phyloP scores from a whole-genome alignment of 2,797 vertebrate species.

The Neostethus bicornis region DNA sequence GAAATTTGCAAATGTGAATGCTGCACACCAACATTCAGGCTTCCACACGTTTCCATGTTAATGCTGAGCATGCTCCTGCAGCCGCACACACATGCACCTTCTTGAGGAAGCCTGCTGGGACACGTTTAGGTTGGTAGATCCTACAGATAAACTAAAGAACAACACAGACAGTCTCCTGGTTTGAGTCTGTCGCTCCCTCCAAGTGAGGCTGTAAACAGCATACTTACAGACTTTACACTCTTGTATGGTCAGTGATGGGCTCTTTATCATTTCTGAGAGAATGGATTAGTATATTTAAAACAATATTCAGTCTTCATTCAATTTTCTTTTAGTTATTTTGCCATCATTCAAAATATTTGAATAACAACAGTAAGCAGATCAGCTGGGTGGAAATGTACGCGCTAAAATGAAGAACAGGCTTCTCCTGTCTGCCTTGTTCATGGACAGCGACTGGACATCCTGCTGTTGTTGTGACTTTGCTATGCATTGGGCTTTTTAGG shows the following conservation, averaged over 20 bases:
- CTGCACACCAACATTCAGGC: conserved; percentile 19
- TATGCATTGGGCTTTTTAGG: conserved; percentile 68
- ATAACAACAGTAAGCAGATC: conserved; percentile 12
- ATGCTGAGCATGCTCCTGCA: conserved; percentile 3
- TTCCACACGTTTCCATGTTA: conserved; percentile 20
- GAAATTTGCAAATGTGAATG: conserved; percentile 24
- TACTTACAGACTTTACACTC: conserved; percentile 76
- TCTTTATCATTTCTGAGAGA: conserved; percentile 43
- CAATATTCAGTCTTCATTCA: conserved; percentile 20
- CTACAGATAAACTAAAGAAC: conserved; percentile 56
- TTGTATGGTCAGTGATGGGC: conserved; percentile 59
- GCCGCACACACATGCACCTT: conserved; percentile 8
- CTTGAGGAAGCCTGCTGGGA: conserved; percentile 48
- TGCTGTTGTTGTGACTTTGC: conserved; percentile 65
- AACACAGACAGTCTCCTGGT: conserved; percentile 37
- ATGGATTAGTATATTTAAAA: conserved; percentile 31
- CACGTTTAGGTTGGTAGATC: conserved; percentile 72
- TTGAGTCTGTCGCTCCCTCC: conserved; percentile 24
- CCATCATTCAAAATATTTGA: conserved; percentile 7
- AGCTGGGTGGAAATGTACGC: conserved; percentile 36
- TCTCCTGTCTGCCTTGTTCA: conserved; percentile 46
- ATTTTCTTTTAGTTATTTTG: conserved; percentile 13
- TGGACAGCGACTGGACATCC: conserved; percentile 50
- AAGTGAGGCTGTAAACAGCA: conserved; percentile 55
- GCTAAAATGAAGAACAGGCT: conserved; percentile 32